Percentiles rank a stretch among this genome's conserved stretches.
These are phyloP conservation scores for Bellardia pandia DNA, from an alignment of 2,888 invertebrate species.

Conservation along the genomic window DNA sequence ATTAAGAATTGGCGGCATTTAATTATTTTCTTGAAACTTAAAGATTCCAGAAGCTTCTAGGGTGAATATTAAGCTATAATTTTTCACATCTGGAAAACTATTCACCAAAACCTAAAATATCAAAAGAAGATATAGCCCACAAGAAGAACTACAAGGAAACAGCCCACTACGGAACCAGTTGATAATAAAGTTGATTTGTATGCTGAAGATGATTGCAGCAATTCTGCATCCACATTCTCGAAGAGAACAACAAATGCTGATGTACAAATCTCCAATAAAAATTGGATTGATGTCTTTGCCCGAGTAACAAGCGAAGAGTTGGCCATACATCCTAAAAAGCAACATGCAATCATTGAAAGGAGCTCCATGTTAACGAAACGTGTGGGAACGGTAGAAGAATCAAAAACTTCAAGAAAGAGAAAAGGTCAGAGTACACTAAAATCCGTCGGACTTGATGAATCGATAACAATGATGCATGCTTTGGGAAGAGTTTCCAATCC, in stretches of 20 bases:
- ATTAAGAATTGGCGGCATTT: no score
- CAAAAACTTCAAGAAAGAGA: slow-evolving; percentile 66
- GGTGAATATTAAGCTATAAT: no score
- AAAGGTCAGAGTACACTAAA: slow-evolving; percentile 79
- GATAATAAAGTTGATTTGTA: slow-evolving; percentile 68
- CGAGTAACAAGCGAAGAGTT: slow-evolving; percentile 87
- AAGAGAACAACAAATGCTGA: slow-evolving; percentile 2
- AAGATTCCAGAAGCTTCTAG: no score
- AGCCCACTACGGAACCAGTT: not conserved
- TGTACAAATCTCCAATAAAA: slow-evolving; percentile 73
- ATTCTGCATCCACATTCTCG: not conserved
- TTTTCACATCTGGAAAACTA: slow-evolving; percentile 57
- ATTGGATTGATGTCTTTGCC: slow-evolving; percentile 87
- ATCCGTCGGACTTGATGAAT: slow-evolving; percentile 88
- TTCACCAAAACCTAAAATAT: slow-evolving; percentile 35
- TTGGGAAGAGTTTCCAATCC: slow-evolving; percentile 91
- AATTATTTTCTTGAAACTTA: no score
- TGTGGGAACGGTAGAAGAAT: slow-evolving; percentile 47
- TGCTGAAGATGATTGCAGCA: slow-evolving; percentile 16
- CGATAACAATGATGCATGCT: slow-evolving; percentile 89
- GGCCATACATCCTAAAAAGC: slow-evolving; percentile 90
- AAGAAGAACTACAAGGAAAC: slow-evolving; percentile 38
- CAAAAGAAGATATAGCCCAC: not conserved
- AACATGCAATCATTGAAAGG: slow-evolving; percentile 90
- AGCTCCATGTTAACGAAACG: slow-evolving; percentile 77